These are phyloP conservation scores for Paramuricea clavata DNA, from an alignment of 92 coral and sea anemone genomes.

Conservation along the genomic window DNA sequence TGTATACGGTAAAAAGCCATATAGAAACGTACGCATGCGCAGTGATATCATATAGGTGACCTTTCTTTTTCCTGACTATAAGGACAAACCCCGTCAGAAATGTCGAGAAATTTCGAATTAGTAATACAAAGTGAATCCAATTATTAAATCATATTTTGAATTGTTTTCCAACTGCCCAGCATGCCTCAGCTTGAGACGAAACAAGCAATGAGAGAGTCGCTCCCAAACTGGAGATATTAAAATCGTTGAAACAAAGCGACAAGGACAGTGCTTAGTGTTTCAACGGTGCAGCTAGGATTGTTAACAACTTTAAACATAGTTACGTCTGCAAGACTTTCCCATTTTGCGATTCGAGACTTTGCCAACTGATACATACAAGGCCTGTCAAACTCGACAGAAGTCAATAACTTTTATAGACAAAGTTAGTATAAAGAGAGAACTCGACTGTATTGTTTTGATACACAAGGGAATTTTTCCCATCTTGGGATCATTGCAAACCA, in stretches of 20 bases:
- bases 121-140: too few relatives aligned
- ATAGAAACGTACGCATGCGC: too few relatives aligned
- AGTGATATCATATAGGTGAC: too few relatives aligned
- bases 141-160: too few relatives aligned
- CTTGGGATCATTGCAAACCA: not conserved
- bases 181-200: not conserved
- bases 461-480: not conserved
- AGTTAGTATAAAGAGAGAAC: not conserved
- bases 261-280: not conserved
- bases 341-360: not conserved
- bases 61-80: too few relatives aligned
- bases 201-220: not conserved
- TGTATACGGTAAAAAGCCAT: too few relatives aligned
- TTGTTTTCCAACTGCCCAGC: constrained; percentile 14
- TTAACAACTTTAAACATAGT: not conserved
- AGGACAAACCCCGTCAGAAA: too few relatives aligned
- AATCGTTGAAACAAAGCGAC: constrained; percentile 9
- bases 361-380: not conserved
- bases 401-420: not conserved
- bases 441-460: not conserved
- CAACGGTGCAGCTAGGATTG: not conserved
- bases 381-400: not conserved
- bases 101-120: too few relatives aligned
- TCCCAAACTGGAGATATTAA: constrained; percentile 12
- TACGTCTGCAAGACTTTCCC: not conserved